phyloP scores from a whole-genome alignment of 2,113 vertebrate species.

The Falco punctatus region DNA sequence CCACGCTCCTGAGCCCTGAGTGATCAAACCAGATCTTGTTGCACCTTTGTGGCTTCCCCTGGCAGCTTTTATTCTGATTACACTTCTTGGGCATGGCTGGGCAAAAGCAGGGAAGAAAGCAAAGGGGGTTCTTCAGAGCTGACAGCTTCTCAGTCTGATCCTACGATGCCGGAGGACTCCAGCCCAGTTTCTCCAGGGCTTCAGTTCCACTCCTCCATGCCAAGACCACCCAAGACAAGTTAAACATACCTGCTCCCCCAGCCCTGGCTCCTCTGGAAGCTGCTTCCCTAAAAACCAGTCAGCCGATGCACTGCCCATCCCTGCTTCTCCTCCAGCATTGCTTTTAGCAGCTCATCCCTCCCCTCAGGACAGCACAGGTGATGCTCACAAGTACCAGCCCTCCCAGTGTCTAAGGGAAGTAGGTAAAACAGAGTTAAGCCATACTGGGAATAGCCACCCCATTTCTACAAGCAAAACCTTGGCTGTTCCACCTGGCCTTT shows the following conservation, averaged over 20 bases:
- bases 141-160: neutral
- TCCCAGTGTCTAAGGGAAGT: neutral
- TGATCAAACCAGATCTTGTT: neutral
- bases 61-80: neutral
- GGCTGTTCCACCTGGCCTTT: neutral
- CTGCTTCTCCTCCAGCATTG: neutral
- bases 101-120: neutral
- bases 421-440: neutral
- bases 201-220: neutral
- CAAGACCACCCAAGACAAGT: neutral
- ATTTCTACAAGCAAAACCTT: neutral
- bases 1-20: neutral
- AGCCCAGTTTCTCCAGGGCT: neutral
- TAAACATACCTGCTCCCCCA: neutral
- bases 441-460: neutral
- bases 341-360: neutral
- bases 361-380: rapidly evolving
- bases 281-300: neutral
- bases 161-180: neutral
- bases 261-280: neutral
- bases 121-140: neutral
- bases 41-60: neutral
- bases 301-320: neutral
- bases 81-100: neutral
- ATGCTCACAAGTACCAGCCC: rapidly evolving